Percentiles rank a stretch among this genome's conserved stretches.
phyloP scores from a whole-genome alignment of 2,888 invertebrate genomes.

The Troglohyphantes excavatus region DNA sequence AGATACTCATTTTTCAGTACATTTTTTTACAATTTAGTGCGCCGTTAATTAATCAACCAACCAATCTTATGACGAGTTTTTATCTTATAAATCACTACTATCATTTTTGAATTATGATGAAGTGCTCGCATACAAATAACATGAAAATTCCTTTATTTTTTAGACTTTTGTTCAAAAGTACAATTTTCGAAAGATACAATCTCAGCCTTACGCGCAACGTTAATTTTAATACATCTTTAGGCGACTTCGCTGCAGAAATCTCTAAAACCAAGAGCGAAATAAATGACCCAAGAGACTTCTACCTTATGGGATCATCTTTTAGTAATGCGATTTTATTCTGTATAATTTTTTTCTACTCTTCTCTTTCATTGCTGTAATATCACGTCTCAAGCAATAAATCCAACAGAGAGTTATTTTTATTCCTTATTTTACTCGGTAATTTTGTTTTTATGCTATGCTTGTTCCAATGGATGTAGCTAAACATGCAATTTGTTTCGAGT shows the following conservation, averaged over 20 bases:
- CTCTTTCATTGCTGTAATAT: constrained; percentile 13
- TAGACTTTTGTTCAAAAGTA: too few relatives aligned
- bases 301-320: constrained; percentile 16
- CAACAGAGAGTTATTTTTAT: neutral
- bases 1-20: too few relatives aligned
- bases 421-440: neutral
- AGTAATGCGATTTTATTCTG: constrained; percentile 14
- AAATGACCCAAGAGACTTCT: neutral
- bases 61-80: too few relatives aligned
- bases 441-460: neutral
- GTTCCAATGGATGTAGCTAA: neutral
- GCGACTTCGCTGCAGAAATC: neutral
- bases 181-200: neutral
- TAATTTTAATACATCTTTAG: constrained; percentile 10
- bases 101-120: too few relatives aligned
- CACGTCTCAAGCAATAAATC: neutral
- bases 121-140: too few relatives aligned
- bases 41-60: too few relatives aligned
- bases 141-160: too few relatives aligned
- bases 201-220: neutral
- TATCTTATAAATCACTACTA: too few relatives aligned
- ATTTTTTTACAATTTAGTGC: too few relatives aligned
- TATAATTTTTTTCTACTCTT: constrained; percentile 17
- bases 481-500: neutral
- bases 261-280: neutral